Base-by-base conservation (phyloP, 2,797 vertebrate genomes). In the Mionectes olivaceus region DNA sequence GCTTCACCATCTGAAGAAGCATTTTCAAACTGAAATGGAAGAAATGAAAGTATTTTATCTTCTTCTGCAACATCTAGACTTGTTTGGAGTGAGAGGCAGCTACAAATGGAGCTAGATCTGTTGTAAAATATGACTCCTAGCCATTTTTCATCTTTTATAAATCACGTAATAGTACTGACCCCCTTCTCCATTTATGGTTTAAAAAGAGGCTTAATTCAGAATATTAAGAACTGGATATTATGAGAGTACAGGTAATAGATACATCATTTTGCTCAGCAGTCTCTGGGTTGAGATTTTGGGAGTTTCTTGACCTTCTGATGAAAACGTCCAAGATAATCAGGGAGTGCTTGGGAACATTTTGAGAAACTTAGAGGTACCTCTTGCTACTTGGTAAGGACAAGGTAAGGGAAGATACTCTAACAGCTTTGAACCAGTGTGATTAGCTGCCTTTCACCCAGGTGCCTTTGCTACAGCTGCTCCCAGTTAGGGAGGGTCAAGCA, bases 351-450 rank as follows among this genome's bases (percentile, higher is more conserved):
- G 18, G 41, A 81, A 56, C 11, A 9, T 12, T 43, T 55, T 11
- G 10, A 68, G 78, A 89, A 84, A 64, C 11, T 37, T 5, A 0
- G 28, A 71, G 25, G 7, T 41, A 32, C 11, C 53, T 93, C 35
- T 46, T 63, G 19, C 24, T 46, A 23, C 57, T 6, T 46, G 9
- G 28, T 13, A 56, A 65, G 30, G 46, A 52, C 1, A 3, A 52
- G 18, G 16, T 37, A 63, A 67, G 17, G 11, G 8, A 33, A 83
- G 6, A 21, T 88, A 15, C 35, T 87, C 19, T 21, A 35, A 35
- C 8, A 70, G 13, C 28, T 78, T 75, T 41, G 28, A 60, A 56
- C 0, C 0, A 79, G 10, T 1, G 0, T 13, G 6, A 32, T 44
- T 28, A 81, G 13, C 39, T 77, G 21, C 50, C 50, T 16, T 49